phyloP scores from a whole-genome alignment of 2,113 vertebrate genomes.

The Apodemus sylvaticus region DNA sequence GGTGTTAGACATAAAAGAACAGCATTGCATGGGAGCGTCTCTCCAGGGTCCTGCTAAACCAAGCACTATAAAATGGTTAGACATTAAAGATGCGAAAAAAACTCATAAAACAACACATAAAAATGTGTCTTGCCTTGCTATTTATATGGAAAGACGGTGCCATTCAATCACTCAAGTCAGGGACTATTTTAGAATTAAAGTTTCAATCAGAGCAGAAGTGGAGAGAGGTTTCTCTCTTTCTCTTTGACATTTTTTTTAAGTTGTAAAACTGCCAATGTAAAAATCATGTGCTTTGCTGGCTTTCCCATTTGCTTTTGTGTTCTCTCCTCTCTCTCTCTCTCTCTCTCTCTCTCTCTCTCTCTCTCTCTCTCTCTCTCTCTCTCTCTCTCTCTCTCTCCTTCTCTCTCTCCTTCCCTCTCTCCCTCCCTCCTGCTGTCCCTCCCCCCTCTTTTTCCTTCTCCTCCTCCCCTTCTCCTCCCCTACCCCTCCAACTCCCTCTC shows the following conservation, averaged over 20 bases:
- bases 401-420: fast-evolving
- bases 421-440: neutral
- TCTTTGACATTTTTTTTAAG: constrained; percentile 31
- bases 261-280: constrained; percentile 63
- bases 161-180: constrained; percentile 72
- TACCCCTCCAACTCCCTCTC: too few relatives aligned
- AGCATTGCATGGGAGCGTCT: constrained; percentile 74
- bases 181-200: constrained; percentile 74
- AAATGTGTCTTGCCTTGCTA: constrained; percentile 73
- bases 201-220: constrained; percentile 59
- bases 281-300: constrained; percentile 20
- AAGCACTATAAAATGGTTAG: constrained; percentile 80
- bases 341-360: neutral
- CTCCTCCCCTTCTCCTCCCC: too few relatives aligned
- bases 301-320: constrained; percentile 47
- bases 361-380: neutral
- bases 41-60: constrained; percentile 82
- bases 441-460: neutral
- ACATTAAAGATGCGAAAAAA: constrained; percentile 83
- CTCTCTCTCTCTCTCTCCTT: too few relatives aligned
- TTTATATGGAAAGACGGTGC: constrained; percentile 74
- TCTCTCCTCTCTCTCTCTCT: too few relatives aligned
- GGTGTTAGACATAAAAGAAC: constrained; percentile 83
- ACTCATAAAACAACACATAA: constrained; percentile 79
- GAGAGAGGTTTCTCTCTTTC: constrained; percentile 10